Evolutionary conservation across 2,797 vertebrate species (phyloP), one percentile per base, ranked within the genome.

Genomic region (Neomorphus geoffroyi): DNA sequence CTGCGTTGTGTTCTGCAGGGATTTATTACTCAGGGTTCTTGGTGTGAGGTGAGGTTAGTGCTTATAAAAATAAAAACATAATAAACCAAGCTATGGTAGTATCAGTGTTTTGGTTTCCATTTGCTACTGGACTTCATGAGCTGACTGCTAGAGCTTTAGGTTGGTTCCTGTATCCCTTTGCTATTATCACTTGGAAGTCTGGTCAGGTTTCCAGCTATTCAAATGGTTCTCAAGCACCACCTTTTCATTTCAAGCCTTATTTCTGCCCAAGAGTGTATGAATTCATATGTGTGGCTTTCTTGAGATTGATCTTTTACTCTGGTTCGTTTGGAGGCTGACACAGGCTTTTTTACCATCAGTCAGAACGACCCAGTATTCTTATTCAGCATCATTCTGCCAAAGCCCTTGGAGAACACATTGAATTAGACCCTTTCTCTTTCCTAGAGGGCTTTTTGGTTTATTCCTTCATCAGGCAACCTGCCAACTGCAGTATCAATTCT

Each of bases 401-500:
- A 95, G 86, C 79, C 86, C 66, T 94, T 73, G 67, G 80, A 54
- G 73, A 85, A 65, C 64, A 74, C 84, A 89, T 62, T 74, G 94
- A 80, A 94, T 93, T 92, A 94, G 88, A 79, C 51, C 87, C 58
- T 91, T 86, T 94, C 82, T 94, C 91, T 88, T 92, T 96, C 96
- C 94, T 96, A 16, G 45, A 92, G 94, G 94, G 74, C 67, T 87
- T 90, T 94, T 75, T 92, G 90, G 7, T 94, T 91, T 89, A 92
- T 93, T 90, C 89, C 93, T 94, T 88, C 94, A 92, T 92, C 93
- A 91, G 96, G 96, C 91, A 83, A 30, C 69, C 94, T 95, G 94
- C 96, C 96, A 96, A n/a, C 88, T 73, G 78, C 70, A 72, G 80
- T 94, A 92, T 96, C 93, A 96, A 79, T 96, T 90, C 64, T 6